phyloP scores from a whole-genome alignment of 2,797 vertebrate genomes.

The Coilia nasus region DNA sequence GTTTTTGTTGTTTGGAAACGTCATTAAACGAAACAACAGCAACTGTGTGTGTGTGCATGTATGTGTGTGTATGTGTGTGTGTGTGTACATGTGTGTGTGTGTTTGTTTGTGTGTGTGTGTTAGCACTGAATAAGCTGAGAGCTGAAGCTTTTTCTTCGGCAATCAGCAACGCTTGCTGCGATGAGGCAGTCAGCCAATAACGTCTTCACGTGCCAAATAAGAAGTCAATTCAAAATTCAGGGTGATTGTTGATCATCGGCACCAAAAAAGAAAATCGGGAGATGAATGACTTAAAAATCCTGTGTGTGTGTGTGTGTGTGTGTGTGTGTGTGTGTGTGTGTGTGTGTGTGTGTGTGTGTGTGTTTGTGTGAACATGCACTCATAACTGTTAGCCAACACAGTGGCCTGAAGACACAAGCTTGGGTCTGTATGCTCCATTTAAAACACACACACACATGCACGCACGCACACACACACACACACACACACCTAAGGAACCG shows the following conservation, averaged over 20 bases:
- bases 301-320: conserved; percentile 2
- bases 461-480: neutral
- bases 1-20: neutral
- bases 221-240: neutral
- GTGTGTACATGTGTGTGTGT: too few relatives aligned
- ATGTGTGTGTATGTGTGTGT: too few relatives aligned
- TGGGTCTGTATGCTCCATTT: too few relatives aligned
- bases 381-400: neutral
- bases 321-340: conserved; percentile 12
- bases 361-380: too few relatives aligned
- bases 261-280: neutral
- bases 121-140: neutral
- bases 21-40: neutral
- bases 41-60: too few relatives aligned
- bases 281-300: neutral
- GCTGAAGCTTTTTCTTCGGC: neutral
- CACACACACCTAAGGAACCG: neutral
- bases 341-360: neutral
- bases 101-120: too few relatives aligned
- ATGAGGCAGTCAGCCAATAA: neutral
- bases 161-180: neutral
- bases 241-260: too few relatives aligned
- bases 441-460: neutral
- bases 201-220: neutral
- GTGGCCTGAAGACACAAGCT: neutral